Base-by-base conservation (phyloP, 1,140 invertebrate genomes). In the Papilio polyxenes region DNA sequence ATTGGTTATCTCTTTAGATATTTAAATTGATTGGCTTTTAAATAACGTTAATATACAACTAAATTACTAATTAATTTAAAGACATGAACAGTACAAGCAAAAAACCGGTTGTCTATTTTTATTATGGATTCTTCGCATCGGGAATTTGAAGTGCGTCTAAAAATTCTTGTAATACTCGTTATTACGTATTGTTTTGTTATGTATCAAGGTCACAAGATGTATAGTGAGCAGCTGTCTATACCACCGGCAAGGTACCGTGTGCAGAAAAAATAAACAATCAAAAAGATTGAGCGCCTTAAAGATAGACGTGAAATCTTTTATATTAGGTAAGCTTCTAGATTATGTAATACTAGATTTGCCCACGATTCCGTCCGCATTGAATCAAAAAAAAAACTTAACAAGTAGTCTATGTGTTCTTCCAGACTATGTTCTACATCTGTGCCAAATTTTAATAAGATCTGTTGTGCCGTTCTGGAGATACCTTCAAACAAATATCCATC, bases 141-240 rank as follows among this genome's bases (percentile, higher is more conserved):
- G 11, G 69, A 72, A 72, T 72, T 72, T 40, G 17, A 37, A 72
- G 31, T 72, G 69, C 69, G 69, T 72, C 23, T 72, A 72, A 72
- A 69, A 69, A 69, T 69, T 72, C 37, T 31, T 72, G 6, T 15
- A 10, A 72, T 37, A 31, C 31, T 40, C 31, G n/a, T 20, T 59
- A 59, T 72, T 72, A 72, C 31, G 74, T 75, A 44, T 75, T 75
- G 44, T 75, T 75, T 75, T 49, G 74, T 75, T 13, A 20, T 72
- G 11, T 75, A 75, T 44, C 74, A 75, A 75, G 74, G 74, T 44
- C n/a, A 44, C 23, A 72, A 17, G 74, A 75, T 49, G 17, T 37
- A 75, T 20, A n/a, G 74, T 10, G 37, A 75, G 17, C 74, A 75
- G 74, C 74, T 75, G 74, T 44, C 74, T 44, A 48, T 44, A 75